phyloP scores from a whole-genome alignment of 2,113 vertebrate genomes.

The Corydoras sp. region DNA sequence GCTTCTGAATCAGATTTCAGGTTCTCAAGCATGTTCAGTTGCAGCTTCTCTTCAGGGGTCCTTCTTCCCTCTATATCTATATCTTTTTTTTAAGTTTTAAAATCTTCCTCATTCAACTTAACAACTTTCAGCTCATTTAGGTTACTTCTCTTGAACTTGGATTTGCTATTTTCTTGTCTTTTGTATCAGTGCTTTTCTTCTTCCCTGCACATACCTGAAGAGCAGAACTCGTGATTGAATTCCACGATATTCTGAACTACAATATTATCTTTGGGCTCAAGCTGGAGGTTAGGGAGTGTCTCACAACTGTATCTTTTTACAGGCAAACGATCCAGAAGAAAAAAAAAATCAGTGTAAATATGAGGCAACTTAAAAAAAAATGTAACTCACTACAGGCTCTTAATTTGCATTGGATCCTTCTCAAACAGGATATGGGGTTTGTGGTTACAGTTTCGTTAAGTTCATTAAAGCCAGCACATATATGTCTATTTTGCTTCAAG shows the following conservation, averaged over 20 bases:
- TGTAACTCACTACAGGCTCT: too few species aligned
- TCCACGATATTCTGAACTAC: conserved; percentile 35
- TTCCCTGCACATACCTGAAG: conserved; percentile 12
- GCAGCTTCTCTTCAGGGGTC: not conserved
- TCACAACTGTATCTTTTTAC: conserved; percentile 10
- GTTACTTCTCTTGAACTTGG: not conserved
- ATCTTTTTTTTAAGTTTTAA: not conserved
- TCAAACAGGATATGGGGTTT: too few species aligned
- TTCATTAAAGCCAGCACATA: too few species aligned
- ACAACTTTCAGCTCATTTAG: too few species aligned
- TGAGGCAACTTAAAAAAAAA: too few species aligned
- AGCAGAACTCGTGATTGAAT: conserved; percentile 48
- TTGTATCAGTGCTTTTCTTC: not conserved
- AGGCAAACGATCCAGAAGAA: not conserved
- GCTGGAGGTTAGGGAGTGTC: conserved; percentile 43
- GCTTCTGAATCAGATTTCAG: not conserved
- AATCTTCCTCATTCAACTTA: too few species aligned
- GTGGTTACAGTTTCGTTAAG: too few species aligned
- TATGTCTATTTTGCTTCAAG: too few species aligned
- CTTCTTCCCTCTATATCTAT: not conserved
- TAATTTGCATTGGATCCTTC: too few species aligned
- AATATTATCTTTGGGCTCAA: conserved; percentile 33
- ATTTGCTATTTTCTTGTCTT: too few species aligned
- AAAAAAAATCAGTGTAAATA: too few species aligned
- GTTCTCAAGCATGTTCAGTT: not conserved